Base-by-base conservation (phyloP, 2,113 vertebrate genomes). In the Mus spicilegus region DNA sequence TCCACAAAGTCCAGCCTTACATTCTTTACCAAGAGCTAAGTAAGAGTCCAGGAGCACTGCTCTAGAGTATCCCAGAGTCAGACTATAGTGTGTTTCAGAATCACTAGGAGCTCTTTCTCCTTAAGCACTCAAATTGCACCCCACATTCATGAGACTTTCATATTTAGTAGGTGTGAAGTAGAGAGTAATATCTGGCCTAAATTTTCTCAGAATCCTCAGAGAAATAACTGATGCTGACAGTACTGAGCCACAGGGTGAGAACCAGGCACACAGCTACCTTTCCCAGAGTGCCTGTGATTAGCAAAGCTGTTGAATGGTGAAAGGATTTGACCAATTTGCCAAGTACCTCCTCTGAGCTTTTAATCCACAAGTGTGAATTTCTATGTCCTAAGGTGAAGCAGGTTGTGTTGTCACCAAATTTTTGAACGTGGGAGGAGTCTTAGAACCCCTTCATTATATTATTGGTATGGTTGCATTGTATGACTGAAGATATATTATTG, bases 11-110 rank as follows among this genome's bases (percentile, higher is more conserved):
- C 42, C 42, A 42, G 42, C 42, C 42, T 54, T 54, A 54, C 54
- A 54, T 49, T 86, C 28, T 87, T 96, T 93, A 46, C 67, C 65
- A 76, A 61, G 81, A 93, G 77, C 19, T 17, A 46, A 93, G 42
- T 22, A 46, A 93, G 42, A n/a, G 28, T 20, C 75, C 26, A 58
- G n/a, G 69, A 30, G n/a, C 42, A 46, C 87, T 80, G 49, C 76
- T 82, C 33, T 90, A 82, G 42, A 81, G 51, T n/a, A n/a, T 67
- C 16, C n/a, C 3, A 24, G 46, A 84, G 39, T 82, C 56, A 86
- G 65, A 89, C 42, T 82, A 75, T 36, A 49, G 24, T 10, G 42
- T 58, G 30, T n/a, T 73, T 81, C 73, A 87, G 72, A 81, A 75
- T 84, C 49, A 77, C 49, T 10, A 20, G 33, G 42, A 84, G 42